Conservation (phyloP, 2,113 vertebrate species). For the Syrrhaptes paradoxus region DNA sequence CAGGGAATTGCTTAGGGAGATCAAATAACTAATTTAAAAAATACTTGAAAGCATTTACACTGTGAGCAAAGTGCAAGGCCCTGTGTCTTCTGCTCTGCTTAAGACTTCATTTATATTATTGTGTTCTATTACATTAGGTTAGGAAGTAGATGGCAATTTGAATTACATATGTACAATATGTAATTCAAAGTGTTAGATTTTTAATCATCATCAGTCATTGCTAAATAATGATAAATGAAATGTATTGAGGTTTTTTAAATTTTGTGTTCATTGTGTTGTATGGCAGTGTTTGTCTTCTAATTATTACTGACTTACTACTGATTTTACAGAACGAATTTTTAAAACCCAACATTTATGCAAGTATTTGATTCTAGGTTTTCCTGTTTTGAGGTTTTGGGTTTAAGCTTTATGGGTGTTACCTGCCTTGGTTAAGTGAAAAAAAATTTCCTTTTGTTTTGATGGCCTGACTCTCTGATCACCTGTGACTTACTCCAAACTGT, state of each 20-base stretch:
- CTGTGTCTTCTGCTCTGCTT: constrained; percentile 6
- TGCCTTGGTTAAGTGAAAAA: neutral
- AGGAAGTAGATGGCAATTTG: constrained; percentile 38
- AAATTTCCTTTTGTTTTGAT: constrained; percentile 17
- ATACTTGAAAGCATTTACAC: neutral
- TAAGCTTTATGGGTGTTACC: neutral
- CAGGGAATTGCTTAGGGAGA: neutral
- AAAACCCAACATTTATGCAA: neutral
- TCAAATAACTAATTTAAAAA: constrained; percentile 3
- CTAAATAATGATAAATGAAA: neutral
- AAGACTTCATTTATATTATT: constrained; percentile 33
- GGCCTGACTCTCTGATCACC: constrained; percentile 53
- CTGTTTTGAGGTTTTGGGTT: neutral
- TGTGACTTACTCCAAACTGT: constrained; percentile 61
- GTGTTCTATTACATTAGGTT: constrained; percentile 4
- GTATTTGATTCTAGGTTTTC: neutral
- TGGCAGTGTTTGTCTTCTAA: neutral
- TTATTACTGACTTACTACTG: neutral
- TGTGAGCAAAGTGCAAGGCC: neutral
- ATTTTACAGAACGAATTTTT: neutral
- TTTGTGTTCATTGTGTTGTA: neutral
- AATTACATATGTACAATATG: neutral
- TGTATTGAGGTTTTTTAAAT: neutral
- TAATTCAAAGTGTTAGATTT: neutral
- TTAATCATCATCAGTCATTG: neutral